Conservation (phyloP, 1,140 invertebrate species). For the Muscidifurax raptorellus region DNA sequence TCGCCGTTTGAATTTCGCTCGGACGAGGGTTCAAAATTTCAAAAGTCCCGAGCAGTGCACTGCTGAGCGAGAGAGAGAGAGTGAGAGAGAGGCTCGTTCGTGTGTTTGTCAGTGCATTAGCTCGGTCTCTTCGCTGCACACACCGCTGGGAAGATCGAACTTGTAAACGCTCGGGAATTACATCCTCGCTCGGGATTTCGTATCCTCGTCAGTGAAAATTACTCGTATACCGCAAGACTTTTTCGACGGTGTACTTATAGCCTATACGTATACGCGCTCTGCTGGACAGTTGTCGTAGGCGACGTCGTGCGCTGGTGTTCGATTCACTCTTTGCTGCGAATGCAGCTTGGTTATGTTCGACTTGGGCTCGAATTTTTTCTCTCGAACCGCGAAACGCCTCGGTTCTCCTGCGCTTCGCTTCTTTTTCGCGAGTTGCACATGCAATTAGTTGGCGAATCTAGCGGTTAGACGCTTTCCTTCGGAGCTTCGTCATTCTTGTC, state of each 20-base stretch:
- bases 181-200: not conserved
- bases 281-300: not conserved
- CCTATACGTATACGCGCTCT: too few species aligned
- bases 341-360: constrained; percentile 30
- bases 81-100: too few species aligned
- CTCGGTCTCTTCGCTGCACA: not conserved
- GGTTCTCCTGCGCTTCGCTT: not conserved
- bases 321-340: not conserved
- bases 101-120: constrained; percentile 23
- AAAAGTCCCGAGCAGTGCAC: constrained; percentile 73
- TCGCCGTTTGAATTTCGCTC: constrained; percentile 64
- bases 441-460: not conserved
- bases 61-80: too few species aligned
- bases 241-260: too few species aligned
- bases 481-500: not conserved
- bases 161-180: not conserved
- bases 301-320: not conserved
- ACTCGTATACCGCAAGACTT: too few species aligned
- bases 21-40: constrained; percentile 73
- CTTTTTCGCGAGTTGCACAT: not conserved
- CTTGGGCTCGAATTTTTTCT: not conserved
- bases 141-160: not conserved
- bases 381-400: not conserved
- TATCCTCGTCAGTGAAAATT: not conserved
- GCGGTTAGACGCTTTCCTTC: not conserved